Percentiles rank a stretch among this genome's conserved stretches.
Evolutionary conservation across 2,888 invertebrate genomes (phyloP).

Genomic region (Subacronicta megacephala): DNA sequence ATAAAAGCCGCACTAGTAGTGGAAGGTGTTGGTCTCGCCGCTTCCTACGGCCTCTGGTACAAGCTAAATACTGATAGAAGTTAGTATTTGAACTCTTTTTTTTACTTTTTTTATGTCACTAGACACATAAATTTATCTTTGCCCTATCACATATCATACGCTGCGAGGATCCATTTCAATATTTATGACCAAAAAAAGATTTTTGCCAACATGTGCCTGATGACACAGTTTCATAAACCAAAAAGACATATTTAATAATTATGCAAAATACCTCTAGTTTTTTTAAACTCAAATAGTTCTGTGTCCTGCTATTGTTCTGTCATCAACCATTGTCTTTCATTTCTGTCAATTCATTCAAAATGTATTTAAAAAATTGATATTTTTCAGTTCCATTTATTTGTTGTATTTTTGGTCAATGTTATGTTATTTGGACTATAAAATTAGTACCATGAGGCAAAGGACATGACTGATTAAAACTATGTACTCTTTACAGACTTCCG

Average conservation of each 20-base stretch:
- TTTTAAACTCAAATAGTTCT: not conserved
- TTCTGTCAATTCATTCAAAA: not conserved
- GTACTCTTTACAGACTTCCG: conserved; percentile 91
- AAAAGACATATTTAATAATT: conserved; percentile 5
- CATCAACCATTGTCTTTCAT: not conserved
- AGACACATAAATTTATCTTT: conserved; percentile 22
- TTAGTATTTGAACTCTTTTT: conserved; percentile 67
- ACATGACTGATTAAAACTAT: not conserved
- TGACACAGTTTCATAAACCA: conserved; percentile 14
- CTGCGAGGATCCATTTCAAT: conserved; percentile 2
- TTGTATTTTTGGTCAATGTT: no score
- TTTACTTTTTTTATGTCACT: conserved; percentile 10
- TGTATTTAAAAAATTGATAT: not conserved
- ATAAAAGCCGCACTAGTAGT: conserved; percentile 88
- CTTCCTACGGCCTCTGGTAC: conserved; percentile 91
- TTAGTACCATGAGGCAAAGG: not conserved
- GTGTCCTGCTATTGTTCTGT: not conserved
- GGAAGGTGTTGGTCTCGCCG: conserved; percentile 90
- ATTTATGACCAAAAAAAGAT: not conserved
- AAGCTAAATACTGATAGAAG: conserved; percentile 93
- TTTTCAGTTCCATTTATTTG: not conserved
- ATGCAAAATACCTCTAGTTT: not conserved
- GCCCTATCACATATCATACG: not conserved
- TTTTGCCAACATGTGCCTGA: conserved; percentile 41
- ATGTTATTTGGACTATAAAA: no score